Percentiles rank a stretch among this genome's conserved stretches.
Evolutionary conservation across 2,797 vertebrate genomes (phyloP).

Genomic region (Gorsachius magnificus): DNA sequence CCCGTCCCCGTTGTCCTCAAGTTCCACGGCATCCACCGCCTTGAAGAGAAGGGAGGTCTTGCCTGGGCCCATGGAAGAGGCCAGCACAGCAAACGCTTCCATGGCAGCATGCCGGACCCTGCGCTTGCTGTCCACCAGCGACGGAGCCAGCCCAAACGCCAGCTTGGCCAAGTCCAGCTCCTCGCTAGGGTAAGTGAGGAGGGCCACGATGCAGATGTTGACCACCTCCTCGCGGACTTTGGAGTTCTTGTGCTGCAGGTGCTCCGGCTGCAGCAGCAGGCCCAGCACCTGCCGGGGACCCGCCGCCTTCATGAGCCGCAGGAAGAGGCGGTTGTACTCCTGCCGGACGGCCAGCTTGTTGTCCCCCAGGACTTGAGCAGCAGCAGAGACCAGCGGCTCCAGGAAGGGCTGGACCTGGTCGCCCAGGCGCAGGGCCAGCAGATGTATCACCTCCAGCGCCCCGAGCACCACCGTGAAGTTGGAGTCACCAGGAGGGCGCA

Average conservation of each 20-base stretch:
- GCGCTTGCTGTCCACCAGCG: constrained; percentile 83
- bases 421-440: constrained; percentile 84
- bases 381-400: constrained; percentile 78
- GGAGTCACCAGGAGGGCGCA: constrained; percentile 83
- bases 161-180: constrained; percentile 84
- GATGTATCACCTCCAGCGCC: constrained; percentile 83
- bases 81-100: constrained; percentile 86
- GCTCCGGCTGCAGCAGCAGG: constrained; percentile 74
- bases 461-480: constrained; percentile 88
- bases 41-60: constrained; percentile 82
- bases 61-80: constrained; percentile 80
- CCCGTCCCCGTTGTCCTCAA: constrained; percentile 81
- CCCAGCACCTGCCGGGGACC: constrained; percentile 82
- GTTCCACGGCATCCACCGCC: constrained; percentile 85
- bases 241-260: constrained; percentile 86
- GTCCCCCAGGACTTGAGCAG: constrained; percentile 84
- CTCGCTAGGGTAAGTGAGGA: constrained; percentile 83
- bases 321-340: constrained; percentile 85
- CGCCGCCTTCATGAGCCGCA: constrained; percentile 81
- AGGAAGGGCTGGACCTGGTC: constrained; percentile 75
- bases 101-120: constrained; percentile 87
- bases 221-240: constrained; percentile 85
- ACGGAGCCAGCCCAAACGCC: constrained; percentile 84
- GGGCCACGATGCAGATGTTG: constrained; percentile 82
- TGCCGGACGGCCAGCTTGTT: constrained; percentile 80